phyloP scores from a whole-genome alignment of 1,140 invertebrate species.

The Steinernema feltiae region DNA sequence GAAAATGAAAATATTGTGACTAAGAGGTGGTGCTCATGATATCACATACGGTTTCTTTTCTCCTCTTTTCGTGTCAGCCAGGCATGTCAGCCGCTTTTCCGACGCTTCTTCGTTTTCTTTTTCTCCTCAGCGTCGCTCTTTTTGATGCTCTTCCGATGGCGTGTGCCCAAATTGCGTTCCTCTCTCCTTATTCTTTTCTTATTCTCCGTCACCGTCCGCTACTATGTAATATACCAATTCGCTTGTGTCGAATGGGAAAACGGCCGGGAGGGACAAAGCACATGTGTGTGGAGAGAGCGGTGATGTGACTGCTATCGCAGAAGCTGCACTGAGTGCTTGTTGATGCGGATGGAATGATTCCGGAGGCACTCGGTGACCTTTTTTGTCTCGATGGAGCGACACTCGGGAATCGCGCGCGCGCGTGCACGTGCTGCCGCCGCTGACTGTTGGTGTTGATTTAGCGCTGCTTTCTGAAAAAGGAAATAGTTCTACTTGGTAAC shows the following conservation, averaged over 20 bases:
- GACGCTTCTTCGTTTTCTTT: neutral
- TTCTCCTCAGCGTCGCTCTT: neutral
- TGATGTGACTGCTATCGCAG: neutral
- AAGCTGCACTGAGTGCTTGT: neutral
- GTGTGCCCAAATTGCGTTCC: neutral
- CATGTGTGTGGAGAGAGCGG: neutral
- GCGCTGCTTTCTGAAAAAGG: neutral
- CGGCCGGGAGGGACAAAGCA: neutral
- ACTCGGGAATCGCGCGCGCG: neutral
- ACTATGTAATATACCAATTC: neutral
- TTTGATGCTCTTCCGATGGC: neutral
- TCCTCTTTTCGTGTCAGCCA: conserved; percentile 3
- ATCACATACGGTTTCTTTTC: neutral
- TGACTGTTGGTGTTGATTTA: neutral
- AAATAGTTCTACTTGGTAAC: too few species aligned
- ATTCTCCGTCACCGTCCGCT: neutral
- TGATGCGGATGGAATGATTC: neutral
- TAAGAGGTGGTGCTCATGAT: neutral
- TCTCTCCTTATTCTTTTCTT: neutral
- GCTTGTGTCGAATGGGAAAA: neutral
- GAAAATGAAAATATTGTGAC: conserved; percentile 1
- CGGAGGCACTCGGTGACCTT: neutral
- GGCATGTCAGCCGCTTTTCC: neutral
- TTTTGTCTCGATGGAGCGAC: neutral
- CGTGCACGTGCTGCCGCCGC: too few species aligned